Conservation (phyloP, 2,888 invertebrate genomes). For the Chrysina gloriosa region DNA sequence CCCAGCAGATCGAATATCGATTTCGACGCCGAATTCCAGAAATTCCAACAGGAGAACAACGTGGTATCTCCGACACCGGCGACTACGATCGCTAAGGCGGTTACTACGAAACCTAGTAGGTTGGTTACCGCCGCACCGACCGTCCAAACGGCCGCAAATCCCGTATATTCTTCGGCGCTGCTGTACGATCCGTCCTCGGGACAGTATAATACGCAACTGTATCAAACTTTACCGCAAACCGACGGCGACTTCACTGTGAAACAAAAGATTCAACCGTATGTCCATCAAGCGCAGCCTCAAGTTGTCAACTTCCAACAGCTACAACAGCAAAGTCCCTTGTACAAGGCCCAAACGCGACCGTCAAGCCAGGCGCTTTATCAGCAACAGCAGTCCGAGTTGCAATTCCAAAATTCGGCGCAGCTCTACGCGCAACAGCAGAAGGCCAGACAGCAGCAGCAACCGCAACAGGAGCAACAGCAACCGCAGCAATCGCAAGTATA, state of each 20-base stretch:
- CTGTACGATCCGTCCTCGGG: constrained; percentile 82
- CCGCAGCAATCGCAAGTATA: constrained; percentile 58
- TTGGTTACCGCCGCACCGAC: constrained; percentile 58
- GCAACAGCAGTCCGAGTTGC: constrained; percentile 75
- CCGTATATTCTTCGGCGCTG: constrained; percentile 82
- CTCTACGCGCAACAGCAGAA: constrained; percentile 65
- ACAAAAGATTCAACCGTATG: constrained; percentile 81
- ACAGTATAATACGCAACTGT: constrained; percentile 82
- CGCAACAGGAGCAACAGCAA: constrained; percentile 61
- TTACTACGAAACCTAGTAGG: constrained; percentile 61
- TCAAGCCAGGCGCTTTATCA: constrained; percentile 65
- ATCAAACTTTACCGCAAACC: constrained; percentile 80
- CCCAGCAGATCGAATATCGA: constrained; percentile 62
- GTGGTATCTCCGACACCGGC: constrained; percentile 68
- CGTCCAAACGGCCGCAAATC: too few species aligned
- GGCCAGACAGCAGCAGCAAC: constrained; percentile 62
- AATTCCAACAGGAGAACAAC: constrained; percentile 77
- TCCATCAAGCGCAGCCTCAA: constrained; percentile 68
- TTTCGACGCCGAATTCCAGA: constrained; percentile 81
- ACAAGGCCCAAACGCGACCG: constrained; percentile 61
- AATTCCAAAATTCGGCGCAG: constrained; percentile 70
- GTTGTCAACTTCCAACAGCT: constrained; percentile 72
- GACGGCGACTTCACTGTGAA: constrained; percentile 78
- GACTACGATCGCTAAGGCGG: constrained; percentile 56
- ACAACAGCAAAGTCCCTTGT: constrained; percentile 68